Evolutionary conservation across 2,797 vertebrate genomes (phyloP).

Genomic region (Coluber constrictor): DNA sequence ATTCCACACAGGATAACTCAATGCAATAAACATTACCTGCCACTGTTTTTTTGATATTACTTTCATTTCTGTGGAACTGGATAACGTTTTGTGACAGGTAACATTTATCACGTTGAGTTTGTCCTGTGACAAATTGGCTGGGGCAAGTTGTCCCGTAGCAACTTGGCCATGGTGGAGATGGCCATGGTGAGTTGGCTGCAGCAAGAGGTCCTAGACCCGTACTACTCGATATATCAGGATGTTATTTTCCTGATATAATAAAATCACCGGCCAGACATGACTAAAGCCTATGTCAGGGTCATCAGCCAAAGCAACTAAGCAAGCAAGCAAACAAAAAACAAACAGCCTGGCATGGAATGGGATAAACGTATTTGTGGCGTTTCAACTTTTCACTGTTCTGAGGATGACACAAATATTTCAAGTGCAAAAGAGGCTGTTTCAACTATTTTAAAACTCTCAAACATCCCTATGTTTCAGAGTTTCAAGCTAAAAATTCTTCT

Average conservation of each 20-base stretch:
- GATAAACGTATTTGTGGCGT: neutral
- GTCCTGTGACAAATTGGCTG: neutral
- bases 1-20: neutral
- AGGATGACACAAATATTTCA: neutral
- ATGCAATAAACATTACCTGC: neutral
- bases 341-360: neutral
- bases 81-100: neutral
- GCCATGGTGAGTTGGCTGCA: neutral
- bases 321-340: neutral
- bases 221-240: neutral
- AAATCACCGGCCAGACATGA: neutral
- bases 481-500: neutral
- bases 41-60: neutral
- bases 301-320: neutral
- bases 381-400: neutral
- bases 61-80: neutral
- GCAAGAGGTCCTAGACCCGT: neutral
- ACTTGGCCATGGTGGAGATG: neutral
- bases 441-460: neutral
- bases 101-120: neutral
- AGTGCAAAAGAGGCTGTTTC: neutral
- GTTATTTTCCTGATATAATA: neutral
- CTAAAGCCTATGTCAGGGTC: neutral
- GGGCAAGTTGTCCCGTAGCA: neutral
- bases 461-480: neutral